A percentile compares a stretch with the other conserved stretches of the same genome.
These are phyloP conservation scores for Pammene aurita DNA, from an alignment of 2,888 invertebrate genomes.

Conservation along the genomic window DNA sequence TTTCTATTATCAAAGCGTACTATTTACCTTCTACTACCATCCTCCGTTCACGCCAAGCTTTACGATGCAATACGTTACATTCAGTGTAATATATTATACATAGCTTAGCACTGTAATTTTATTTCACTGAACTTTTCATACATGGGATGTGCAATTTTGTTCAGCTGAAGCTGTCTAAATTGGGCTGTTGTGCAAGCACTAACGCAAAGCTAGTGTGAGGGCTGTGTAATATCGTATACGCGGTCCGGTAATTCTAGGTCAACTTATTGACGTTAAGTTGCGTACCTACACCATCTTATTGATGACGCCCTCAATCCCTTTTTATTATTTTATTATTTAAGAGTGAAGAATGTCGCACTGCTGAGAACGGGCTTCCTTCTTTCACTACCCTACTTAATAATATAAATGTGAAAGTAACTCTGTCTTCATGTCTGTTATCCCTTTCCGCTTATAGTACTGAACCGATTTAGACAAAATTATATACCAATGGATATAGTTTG, in stretches of 20 bases:
- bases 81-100: slow-evolving; percentile 45
- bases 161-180: slow-evolving; percentile 66
- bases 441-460: no score
- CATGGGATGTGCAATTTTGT: slow-evolving; percentile 68
- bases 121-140: slow-evolving; percentile 64
- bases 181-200: slow-evolving; percentile 65
- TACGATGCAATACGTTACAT: slow-evolving; percentile 57
- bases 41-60: no score
- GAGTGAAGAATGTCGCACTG: no score
- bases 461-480: no score
- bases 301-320: not conserved
- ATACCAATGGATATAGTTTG: no score
- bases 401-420: no score
- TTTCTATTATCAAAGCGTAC: no score
- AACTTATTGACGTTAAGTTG: slow-evolving; percentile 30
- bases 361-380: no score
- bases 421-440: no score
- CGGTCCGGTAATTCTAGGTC: slow-evolving; percentile 27
- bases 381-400: no score
- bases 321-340: no score
- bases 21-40: no score
- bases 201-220: slow-evolving; percentile 61
- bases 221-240: slow-evolving; percentile 38
- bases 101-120: slow-evolving; percentile 62
- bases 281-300: not conserved